Percentiles rank a stretch among this genome's conserved stretches.
Conservation (phyloP, 2,888 invertebrate genomes). For the Arctia plantaginis region DNA sequence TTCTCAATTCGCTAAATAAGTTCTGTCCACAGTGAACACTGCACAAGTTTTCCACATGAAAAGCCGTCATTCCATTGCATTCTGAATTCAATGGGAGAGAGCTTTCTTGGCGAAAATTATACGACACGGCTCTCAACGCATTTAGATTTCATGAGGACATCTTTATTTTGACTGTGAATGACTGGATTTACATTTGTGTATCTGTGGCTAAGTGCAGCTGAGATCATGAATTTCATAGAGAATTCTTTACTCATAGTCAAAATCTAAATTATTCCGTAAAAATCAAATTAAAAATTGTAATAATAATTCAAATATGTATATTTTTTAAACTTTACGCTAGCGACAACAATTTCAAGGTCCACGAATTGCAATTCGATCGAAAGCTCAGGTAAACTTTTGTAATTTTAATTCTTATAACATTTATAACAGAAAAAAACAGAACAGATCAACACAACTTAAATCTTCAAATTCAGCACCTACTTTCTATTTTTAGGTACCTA, state of each 20-base stretch:
- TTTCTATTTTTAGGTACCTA: too few species aligned
- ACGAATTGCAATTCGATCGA: too few species aligned
- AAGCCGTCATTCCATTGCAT: constrained; percentile 33
- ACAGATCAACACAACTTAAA: too few species aligned
- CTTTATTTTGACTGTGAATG: constrained; percentile 49
- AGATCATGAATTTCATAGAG: constrained; percentile 18
- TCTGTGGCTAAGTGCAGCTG: constrained; percentile 13
- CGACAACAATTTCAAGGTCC: too few species aligned
- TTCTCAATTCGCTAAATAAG: constrained; percentile 27
- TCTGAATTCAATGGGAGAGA: constrained; percentile 40
- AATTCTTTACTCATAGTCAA: neutral
- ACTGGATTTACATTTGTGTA: constrained; percentile 29
- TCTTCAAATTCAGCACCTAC: too few species aligned
- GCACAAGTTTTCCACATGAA: constrained; percentile 40
- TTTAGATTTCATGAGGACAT: constrained; percentile 50
- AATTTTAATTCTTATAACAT: too few species aligned
- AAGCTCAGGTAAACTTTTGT: too few species aligned
- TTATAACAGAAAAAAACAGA: too few species aligned
- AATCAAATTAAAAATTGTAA: too few species aligned
- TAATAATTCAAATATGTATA: too few species aligned
- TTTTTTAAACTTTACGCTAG: too few species aligned
- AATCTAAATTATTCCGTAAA: too few species aligned
- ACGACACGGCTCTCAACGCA: constrained; percentile 34
- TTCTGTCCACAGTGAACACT: constrained; percentile 20
- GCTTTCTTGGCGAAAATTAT: constrained; percentile 49